Evolutionary conservation across 2,113 vertebrate genomes (phyloP).

Genomic region (Irena cyanogastra): DNA sequence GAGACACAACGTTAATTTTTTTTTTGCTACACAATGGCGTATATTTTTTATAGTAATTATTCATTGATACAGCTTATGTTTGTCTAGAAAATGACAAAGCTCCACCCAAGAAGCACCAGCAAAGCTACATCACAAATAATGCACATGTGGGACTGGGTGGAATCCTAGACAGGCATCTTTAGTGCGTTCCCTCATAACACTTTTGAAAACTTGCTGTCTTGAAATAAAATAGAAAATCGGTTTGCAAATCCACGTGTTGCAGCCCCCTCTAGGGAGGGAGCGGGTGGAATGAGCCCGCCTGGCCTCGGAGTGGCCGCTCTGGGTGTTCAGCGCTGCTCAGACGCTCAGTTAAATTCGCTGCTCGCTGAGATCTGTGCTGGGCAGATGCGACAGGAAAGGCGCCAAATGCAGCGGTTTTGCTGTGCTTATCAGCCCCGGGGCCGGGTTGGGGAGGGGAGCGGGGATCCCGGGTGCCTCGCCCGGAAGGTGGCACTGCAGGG

Average conservation of each 20-base stretch:
- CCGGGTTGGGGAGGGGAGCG: background rate
- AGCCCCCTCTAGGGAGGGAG: background rate
- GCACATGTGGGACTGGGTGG: background rate
- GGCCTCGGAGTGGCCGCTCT: background rate
- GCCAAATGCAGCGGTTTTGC: accelerated
- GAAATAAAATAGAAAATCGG: background rate
- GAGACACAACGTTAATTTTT: background rate
- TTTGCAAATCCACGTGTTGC: background rate
- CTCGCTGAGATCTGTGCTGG: accelerated
- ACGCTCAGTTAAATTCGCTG: accelerated
- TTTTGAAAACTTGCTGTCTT: background rate
- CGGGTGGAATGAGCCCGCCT: background rate
- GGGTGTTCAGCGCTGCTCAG: background rate
- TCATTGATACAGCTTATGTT: background rate
- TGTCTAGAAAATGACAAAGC: background rate
- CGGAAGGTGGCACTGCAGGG: constrained; percentile 57
- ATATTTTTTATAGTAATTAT: background rate
- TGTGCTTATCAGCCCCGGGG: accelerated
- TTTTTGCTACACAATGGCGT: background rate
- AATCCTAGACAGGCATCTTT: background rate
- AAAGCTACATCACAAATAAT: background rate
- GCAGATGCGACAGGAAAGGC: background rate
- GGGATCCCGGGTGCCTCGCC: background rate
- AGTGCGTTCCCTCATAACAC: background rate
- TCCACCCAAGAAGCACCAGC: background rate